A percentile compares a stretch with the other conserved stretches of the same genome.
Conservation (phyloP, 2,797 vertebrate species). For the Macropus fuliginosus region DNA sequence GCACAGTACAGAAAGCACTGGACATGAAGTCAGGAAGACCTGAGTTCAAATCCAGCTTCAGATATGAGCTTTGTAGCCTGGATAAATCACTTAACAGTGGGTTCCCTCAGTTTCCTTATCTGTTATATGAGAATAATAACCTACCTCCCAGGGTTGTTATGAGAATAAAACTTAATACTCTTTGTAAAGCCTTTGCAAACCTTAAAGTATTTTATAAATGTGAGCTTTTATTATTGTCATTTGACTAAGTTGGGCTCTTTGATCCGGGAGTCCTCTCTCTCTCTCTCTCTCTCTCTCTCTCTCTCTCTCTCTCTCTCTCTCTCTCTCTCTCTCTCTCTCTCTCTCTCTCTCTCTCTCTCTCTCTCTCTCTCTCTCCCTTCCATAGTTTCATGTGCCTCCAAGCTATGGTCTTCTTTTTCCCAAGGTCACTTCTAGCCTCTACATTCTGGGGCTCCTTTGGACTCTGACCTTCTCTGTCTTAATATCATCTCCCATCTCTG, state of each 20-base stretch:
- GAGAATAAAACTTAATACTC: not conserved
- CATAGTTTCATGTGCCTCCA: not conserved
- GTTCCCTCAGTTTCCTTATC: not conserved
- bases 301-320: too few species aligned
- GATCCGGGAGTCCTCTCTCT: not conserved
- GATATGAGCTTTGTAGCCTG: not conserved
- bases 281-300: too few species aligned
- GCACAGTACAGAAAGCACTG: not conserved
- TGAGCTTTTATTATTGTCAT: not conserved
- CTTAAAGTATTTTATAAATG: not conserved
- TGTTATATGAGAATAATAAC: not conserved
- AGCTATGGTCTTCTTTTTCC: not conserved
- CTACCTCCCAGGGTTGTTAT: not conserved
- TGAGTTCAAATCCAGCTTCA: not conserved
- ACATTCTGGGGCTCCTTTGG: not conserved
- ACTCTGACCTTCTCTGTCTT: not conserved
- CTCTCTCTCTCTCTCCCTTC: too few species aligned
- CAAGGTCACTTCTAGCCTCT: too few species aligned
- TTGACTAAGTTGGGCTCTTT: not conserved
- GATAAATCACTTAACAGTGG: not conserved
- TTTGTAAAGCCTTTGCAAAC: too few species aligned
- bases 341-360: not conserved
- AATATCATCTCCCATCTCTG: not conserved
- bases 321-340: not conserved
- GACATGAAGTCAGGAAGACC: not conserved